phyloP scores from a whole-genome alignment of 1,140 invertebrate genomes.

The Lordiphosa clarofinis region DNA sequence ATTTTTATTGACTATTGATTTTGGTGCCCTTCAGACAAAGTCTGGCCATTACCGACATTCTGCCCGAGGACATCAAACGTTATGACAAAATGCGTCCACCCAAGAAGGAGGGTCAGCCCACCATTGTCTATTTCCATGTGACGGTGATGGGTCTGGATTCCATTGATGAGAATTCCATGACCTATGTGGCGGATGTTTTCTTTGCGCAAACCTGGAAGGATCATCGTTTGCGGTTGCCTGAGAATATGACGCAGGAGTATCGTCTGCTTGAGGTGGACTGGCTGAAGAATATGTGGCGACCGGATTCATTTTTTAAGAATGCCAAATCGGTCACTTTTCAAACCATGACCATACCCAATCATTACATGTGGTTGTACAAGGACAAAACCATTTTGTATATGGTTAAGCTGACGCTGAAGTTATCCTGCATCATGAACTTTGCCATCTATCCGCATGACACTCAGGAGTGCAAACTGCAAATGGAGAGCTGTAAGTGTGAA shows the following conservation, averaged over 20 bases:
- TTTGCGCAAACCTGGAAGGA: slow-evolving; percentile 96
- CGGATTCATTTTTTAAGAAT: slow-evolving; percentile 93
- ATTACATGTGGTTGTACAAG: slow-evolving; percentile 93
- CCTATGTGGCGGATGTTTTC: slow-evolving; percentile 94
- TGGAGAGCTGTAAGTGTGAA: slow-evolving; percentile 91
- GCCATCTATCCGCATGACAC: slow-evolving; percentile 94
- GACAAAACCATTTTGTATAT: slow-evolving; percentile 93
- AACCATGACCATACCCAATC: slow-evolving; percentile 96
- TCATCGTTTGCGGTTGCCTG: slow-evolving; percentile 89
- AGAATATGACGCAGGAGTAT: slow-evolving; percentile 95
- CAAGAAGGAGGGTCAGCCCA: slow-evolving; percentile 91
- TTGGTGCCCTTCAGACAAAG: slow-evolving; percentile 82
- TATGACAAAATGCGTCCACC: slow-evolving; percentile 95
- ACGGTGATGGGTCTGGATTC: slow-evolving; percentile 96
- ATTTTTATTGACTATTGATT: neutral
- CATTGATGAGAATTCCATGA: slow-evolving; percentile 96
- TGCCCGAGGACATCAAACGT: slow-evolving; percentile 90
- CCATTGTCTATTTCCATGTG: slow-evolving; percentile 93
- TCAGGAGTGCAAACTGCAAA: slow-evolving; percentile 94
- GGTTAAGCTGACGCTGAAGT: slow-evolving; percentile 90
- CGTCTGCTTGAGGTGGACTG: slow-evolving; percentile 91
- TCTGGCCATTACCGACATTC: slow-evolving; percentile 89
- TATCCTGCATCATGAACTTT: slow-evolving; percentile 96
- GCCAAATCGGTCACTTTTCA: slow-evolving; percentile 95
- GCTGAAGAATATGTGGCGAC: slow-evolving; percentile 94